These are phyloP conservation scores for Sebastes fasciatus DNA, from an alignment of 2,113 vertebrate species.

Conservation along the genomic window DNA sequence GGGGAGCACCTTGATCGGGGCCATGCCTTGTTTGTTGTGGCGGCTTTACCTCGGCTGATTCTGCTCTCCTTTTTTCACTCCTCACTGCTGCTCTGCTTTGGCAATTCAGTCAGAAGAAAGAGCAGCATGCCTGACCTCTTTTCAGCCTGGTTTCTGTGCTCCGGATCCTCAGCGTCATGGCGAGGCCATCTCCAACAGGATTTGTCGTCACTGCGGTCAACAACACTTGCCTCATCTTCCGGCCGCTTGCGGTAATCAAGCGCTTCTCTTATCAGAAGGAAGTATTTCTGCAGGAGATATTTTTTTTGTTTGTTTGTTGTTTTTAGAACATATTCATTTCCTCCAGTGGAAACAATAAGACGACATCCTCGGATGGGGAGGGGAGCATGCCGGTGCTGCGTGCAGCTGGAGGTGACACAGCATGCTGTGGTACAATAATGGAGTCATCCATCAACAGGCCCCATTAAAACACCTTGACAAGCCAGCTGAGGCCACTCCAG, in stretches of 20 bases:
- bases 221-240: slow-evolving; percentile 55
- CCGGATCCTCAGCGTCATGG: slow-evolving; percentile 39
- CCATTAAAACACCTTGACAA: slow-evolving; percentile 80
- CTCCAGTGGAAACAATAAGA: slow-evolving; percentile 66
- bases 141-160: slow-evolving; percentile 37
- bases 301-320: slow-evolving; percentile 69
- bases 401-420: slow-evolving; percentile 81
- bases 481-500: slow-evolving; percentile 74
- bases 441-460: slow-evolving; percentile 81
- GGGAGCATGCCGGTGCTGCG: slow-evolving; percentile 37
- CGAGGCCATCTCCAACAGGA: slow-evolving; percentile 53
- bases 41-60: slow-evolving; percentile 51
- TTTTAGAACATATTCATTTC: slow-evolving; percentile 73
- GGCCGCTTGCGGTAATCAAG: slow-evolving; percentile 50
- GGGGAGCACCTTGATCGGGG: slow-evolving; percentile 75
- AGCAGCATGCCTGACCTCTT: slow-evolving; percentile 68
- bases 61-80: slow-evolving; percentile 42
- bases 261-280: slow-evolving; percentile 74
- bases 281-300: slow-evolving; percentile 70
- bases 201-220: slow-evolving; percentile 50
- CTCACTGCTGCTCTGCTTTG: slow-evolving; percentile 45
- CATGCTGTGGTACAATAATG: slow-evolving; percentile 78
- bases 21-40: slow-evolving; percentile 67
- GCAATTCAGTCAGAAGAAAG: slow-evolving; percentile 60
- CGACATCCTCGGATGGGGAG: slow-evolving; percentile 58